Conservation (phyloP, 2,888 invertebrate species). For the Spisula subtruncata region DNA sequence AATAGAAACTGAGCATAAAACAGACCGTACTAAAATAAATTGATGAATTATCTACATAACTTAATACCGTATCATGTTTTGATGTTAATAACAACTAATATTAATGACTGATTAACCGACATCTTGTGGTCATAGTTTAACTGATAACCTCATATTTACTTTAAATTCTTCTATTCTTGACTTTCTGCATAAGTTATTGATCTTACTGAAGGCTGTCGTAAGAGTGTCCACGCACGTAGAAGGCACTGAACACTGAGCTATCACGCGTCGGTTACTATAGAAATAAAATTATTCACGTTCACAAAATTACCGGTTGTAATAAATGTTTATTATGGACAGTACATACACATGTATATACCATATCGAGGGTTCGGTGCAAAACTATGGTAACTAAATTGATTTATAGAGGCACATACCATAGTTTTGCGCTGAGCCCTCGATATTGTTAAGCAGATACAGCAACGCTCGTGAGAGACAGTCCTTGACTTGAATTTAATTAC, state of each 20-base stretch:
- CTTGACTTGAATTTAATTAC: too few species aligned
- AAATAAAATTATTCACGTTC: not conserved
- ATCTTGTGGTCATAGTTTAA: not conserved
- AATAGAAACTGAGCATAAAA: slow-evolving; percentile 3
- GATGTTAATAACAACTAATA: not conserved
- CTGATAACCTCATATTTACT: not conserved
- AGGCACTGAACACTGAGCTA: not conserved
- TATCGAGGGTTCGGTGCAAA: too few species aligned
- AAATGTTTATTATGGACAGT: too few species aligned
- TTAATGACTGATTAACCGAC: not conserved
- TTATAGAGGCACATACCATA: too few species aligned
- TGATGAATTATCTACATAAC: not conserved
- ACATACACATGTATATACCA: too few species aligned
- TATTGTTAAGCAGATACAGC: too few species aligned
- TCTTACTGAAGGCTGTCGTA: not conserved
- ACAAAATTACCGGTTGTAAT: too few species aligned
- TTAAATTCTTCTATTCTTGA: not conserved
- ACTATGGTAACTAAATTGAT: too few species aligned
- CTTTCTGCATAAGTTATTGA: not conserved
- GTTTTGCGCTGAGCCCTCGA: too few species aligned
- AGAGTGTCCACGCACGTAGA: not conserved
- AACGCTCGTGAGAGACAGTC: too few species aligned
- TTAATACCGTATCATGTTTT: not conserved
- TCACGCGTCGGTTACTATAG: not conserved
- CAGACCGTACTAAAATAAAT: not conserved